Conservation (phyloP, 1,140 invertebrate genomes). For the Panonychus citri region DNA sequence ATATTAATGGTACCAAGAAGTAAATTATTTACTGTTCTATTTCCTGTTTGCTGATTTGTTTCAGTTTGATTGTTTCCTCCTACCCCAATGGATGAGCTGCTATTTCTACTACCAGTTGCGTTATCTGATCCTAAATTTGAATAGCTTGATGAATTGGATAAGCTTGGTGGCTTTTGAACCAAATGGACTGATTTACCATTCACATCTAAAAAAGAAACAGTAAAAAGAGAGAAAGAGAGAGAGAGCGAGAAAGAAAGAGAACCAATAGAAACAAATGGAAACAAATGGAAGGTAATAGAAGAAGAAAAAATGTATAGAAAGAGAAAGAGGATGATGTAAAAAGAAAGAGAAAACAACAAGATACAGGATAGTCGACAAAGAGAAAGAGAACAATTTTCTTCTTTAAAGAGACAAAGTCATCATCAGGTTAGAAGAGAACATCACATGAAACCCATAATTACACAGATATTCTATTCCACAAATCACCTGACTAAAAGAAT, state of each 20-base stretch:
- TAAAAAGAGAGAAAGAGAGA: background rate
- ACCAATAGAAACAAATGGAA: no score
- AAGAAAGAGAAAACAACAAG: no score
- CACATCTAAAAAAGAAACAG: constrained; percentile 33
- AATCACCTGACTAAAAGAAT: no score
- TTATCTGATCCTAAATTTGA: constrained; percentile 17
- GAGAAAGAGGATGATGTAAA: background rate
- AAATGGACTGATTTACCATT: constrained; percentile 77
- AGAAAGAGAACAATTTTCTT: no score
- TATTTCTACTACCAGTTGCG: background rate
- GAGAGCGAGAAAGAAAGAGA: background rate
- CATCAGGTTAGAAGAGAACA: no score
- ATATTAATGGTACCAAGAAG: constrained; percentile 23
- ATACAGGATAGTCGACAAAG: no score
- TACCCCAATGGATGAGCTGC: constrained; percentile 11
- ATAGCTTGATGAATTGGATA: constrained; percentile 21
- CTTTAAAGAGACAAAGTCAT: no score
- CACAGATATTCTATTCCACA: no score
- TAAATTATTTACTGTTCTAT: constrained; percentile 15
- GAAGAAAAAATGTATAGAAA: no score
- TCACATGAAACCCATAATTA: no score
- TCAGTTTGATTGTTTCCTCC: background rate
- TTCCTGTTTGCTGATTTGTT: background rate
- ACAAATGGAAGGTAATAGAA: no score
- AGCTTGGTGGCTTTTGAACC: constrained; percentile 53